Evolutionary conservation across 1,140 invertebrate genomes (phyloP).

Genomic region (Bombus difficillimus): DNA sequence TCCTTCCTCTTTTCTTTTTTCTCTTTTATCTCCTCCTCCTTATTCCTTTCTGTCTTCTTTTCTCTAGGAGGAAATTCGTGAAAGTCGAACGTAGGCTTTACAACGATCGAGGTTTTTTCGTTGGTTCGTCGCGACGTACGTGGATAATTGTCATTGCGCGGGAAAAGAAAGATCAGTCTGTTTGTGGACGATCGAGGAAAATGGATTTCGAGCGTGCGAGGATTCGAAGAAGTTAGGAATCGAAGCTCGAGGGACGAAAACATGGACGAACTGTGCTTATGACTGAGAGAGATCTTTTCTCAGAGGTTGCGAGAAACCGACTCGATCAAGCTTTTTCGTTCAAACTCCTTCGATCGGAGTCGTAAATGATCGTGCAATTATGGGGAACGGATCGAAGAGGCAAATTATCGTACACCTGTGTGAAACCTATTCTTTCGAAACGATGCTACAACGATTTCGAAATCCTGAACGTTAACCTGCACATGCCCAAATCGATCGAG

Average conservation of each 20-base stretch:
- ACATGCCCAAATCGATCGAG: neutral
- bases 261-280: neutral
- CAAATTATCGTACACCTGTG: neutral
- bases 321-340: too few species aligned
- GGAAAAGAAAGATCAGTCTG: neutral
- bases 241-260: neutral
- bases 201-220: neutral
- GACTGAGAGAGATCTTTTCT: neutral
- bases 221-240: neutral
- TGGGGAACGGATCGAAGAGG: neutral
- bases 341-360: too few species aligned
- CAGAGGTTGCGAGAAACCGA: too few species aligned
- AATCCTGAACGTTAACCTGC: neutral
- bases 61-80: neutral
- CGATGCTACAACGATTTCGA: neutral
- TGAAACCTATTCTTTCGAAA: neutral
- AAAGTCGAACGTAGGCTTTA: neutral
- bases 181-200: too few species aligned
- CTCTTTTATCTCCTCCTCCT: neutral
- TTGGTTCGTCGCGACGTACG: too few species aligned
- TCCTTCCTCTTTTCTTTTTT: neutral
- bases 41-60: neutral
- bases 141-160: neutral
- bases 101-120: neutral
- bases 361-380: neutral